Evolutionary conservation across 2,797 vertebrate genomes (phyloP), one percentile per base, ranked within the genome.

Genomic region (Phataginus tricuspis): DNA sequence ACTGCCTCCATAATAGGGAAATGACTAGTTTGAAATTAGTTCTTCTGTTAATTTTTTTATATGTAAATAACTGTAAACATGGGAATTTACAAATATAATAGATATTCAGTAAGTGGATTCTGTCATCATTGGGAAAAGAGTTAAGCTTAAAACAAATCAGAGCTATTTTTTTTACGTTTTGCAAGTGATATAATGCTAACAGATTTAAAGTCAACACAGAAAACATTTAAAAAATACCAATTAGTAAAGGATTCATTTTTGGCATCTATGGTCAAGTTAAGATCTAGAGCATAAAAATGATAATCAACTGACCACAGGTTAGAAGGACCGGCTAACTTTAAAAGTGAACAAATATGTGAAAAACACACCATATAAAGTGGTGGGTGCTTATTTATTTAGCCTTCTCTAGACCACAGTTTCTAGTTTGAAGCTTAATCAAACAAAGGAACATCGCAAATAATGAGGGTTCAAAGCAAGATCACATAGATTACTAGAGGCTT

Each of bases 1-100:
- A 29, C 95, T 98, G 93, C 86, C 93, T 96, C 95, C 93, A 96
- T 97, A 97, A 98, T 98, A 97, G 89, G 68, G 34, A 96, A 83
- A 88, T 86, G 39, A 42, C 7, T 80, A 45, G 55, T 96, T 79
- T 79, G 88, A 71, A 97, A 93, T 95, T 9, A 0, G 77, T 90
- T 89, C 39, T 66, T 98, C 93, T 95, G 7, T 31, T 71, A 75
- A 71, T 66, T 51, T 18, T 51, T 57, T 82, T 72, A 39, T 14
- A 64, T 1, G 7, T 31, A 72, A 66, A 7, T 94, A 83, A 25
- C 16, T 80, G 5, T 66, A 66, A 78, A 27, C 18, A 51, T 23
- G 21, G 34, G n/a, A 92, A 42, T 34, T 72, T 31, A n/a, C 39
- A 61, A 84, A 53, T 29, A 51, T 4, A 72, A 49, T 34, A 5